Percentiles rank a stretch among this genome's conserved stretches.
Evolutionary conservation across 2,797 vertebrate genomes (phyloP).

Genomic region (Eospalax fontanierii): DNA sequence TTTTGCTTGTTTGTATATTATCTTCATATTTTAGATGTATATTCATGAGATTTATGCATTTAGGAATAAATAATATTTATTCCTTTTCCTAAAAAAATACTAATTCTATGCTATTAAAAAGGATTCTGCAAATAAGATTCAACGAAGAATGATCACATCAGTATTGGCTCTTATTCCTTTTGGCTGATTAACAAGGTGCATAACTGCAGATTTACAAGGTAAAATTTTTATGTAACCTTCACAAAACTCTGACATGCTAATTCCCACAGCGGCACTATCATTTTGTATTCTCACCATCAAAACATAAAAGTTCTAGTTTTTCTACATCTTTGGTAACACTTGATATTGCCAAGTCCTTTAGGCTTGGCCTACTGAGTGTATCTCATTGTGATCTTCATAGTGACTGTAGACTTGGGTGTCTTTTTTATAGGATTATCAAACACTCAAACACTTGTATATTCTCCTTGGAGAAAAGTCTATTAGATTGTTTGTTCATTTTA

Average conservation of each 20-base stretch:
- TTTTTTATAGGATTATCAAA: not conserved
- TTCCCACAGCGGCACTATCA: not conserved
- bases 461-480: not conserved
- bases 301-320: not conserved
- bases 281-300: not conserved
- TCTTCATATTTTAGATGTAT: not conserved
- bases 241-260: not conserved
- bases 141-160: not conserved
- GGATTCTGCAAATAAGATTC: not conserved
- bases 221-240: not conserved
- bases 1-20: not conserved
- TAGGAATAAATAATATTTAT: conserved; percentile 13
- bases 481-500: not conserved
- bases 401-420: not conserved
- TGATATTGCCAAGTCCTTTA: not conserved
- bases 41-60: not conserved
- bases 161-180: not conserved
- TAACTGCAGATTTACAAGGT: not conserved
- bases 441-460: not conserved
- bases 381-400: not conserved
- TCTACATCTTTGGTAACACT: not conserved
- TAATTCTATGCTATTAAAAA: not conserved
- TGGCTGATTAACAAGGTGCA: not conserved
- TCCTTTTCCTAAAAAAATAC: not conserved
- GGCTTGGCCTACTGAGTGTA: not conserved